Base-by-base conservation (phyloP, 2,888 invertebrate species). In the Galerucella calmariensis region DNA sequence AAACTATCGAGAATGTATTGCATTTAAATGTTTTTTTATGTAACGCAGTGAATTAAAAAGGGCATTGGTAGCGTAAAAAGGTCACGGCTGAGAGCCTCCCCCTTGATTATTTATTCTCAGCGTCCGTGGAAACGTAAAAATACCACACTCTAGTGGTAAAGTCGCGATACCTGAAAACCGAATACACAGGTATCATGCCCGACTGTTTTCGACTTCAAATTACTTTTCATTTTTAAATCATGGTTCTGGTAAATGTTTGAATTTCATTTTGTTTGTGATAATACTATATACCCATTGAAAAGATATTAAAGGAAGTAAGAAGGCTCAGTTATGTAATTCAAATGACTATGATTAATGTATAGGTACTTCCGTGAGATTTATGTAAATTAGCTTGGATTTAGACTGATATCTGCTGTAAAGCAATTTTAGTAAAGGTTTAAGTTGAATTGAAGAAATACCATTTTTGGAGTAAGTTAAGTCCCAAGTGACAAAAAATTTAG, bases 51-150 rank as follows among this genome's bases (percentile, higher is more conserved):
- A 20, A 20, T 56, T 20, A 56, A 56, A 20, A 56, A 56, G 48
- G 24, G 48, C 27, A 66, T 11, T 51, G 56, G 48, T 46, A 66
- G 66, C 46, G 41, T 44, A 53, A 41, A n/a, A 53, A 72, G 75
- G 81, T 79, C 77, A 81, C 80, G 81, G 80, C 77, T 80, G 79
- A 80, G 75, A 78, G 75, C 74, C 77, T 80, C 80, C 81, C 81
- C 80, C 79, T 78, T 77, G 77, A 75, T 24, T 20, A 66, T 8
- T 75, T 16, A 48, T 66, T 69, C 53, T 51, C 69, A 61, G 35
- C 12, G 51, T 20, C 51, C 53, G 56, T 67, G 53, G 27, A 71
- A 67, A 68, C 78, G 77, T 75, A 75, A 71, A 79, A 79, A 77
- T 72, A 73, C 75, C 56, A 78, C 79, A 71, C 73, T 77, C 77